A percentile compares a stretch with the other conserved stretches of the same genome.
These are phyloP conservation scores for Rambutsinella grinnellia DNA, from an alignment of 2,888 invertebrate species.

Conservation along the genomic window DNA sequence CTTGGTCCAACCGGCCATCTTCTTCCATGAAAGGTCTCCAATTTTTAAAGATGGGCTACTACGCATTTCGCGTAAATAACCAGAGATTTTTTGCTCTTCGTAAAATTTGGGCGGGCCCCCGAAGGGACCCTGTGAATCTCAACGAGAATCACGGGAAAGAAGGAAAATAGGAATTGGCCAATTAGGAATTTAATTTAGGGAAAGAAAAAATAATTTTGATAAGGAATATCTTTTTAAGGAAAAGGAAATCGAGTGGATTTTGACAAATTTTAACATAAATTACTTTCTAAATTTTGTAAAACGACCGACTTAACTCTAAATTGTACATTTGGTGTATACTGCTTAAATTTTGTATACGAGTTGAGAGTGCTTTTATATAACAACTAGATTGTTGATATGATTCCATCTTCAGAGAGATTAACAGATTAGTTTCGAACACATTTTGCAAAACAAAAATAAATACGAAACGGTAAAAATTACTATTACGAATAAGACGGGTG, in stretches of 20 bases:
- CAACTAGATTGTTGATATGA: conserved; percentile 53
- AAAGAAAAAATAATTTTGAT: neutral
- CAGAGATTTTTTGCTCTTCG: conserved; percentile 61
- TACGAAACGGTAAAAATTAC: conserved; percentile 9
- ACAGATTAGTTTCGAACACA: conserved; percentile 18
- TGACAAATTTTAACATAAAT: conserved; percentile 36
- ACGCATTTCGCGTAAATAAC: conserved; percentile 38
- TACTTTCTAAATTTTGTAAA: conserved; percentile 43
- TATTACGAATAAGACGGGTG: conserved; percentile 34
- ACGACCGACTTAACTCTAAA: conserved; percentile 27
- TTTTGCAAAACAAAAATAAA: conserved; percentile 27
- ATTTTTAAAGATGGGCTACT: no score
- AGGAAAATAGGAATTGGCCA: conserved; percentile 32
- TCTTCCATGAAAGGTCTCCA: no score
- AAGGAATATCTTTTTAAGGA: conserved; percentile 5
- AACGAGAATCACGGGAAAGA: conserved; percentile 49
- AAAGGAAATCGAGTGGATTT: neutral
- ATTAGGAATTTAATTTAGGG: conserved; percentile 14
- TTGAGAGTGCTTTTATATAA: conserved; percentile 41
- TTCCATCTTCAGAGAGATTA: no score
- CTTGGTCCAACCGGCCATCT: no score
- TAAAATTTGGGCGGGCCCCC: conserved; percentile 62
- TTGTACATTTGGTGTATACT: conserved; percentile 50
- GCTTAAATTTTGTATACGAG: conserved; percentile 49
- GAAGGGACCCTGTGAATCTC: conserved; percentile 54